phyloP scores from a whole-genome alignment of 2,888 invertebrate genomes.

The Mystacides longicornis region DNA sequence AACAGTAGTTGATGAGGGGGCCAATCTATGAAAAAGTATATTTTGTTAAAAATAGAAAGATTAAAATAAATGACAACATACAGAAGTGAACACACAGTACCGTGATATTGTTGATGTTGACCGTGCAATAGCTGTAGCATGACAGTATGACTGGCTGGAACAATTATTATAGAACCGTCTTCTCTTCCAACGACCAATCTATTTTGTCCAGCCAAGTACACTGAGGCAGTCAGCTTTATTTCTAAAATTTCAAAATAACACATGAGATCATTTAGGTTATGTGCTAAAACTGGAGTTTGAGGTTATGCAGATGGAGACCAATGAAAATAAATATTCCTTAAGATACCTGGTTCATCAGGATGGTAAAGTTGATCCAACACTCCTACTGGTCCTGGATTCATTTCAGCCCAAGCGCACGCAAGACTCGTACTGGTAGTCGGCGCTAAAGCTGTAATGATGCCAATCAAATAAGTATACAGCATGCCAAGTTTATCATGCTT shows the following conservation, averaged over 20 bases:
- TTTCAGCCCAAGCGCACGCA: conserved; percentile 78
- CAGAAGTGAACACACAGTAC: too few species aligned
- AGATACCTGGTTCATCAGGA: conserved; percentile 56
- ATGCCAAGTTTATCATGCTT: background rate
- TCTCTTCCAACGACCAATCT: conserved; percentile 90
- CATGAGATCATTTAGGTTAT: background rate
- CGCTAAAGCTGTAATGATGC: conserved; percentile 49
- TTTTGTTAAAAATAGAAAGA: background rate
- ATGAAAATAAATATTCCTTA: background rate
- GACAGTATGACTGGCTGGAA: conserved; percentile 92
- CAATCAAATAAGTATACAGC: background rate
- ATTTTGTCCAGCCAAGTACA: conserved; percentile 90
- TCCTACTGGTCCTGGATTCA: conserved; percentile 84
- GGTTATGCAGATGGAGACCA: background rate
- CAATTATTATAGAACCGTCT: conserved; percentile 93
- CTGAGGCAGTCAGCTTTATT: conserved; percentile 84
- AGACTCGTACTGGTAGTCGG: conserved; percentile 77
- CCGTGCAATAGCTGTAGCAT: conserved; percentile 87
- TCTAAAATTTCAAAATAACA: conserved; percentile 32
- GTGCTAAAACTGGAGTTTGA: background rate
- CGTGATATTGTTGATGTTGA: conserved; percentile 71
- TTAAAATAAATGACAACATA: background rate
- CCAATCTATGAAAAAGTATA: conserved; percentile 57
- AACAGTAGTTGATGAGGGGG: conserved; percentile 79
- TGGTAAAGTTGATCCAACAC: conserved; percentile 83